Evolutionary conservation across 2,888 invertebrate genomes (phyloP).

Genomic region (Microplitis manilae): DNA sequence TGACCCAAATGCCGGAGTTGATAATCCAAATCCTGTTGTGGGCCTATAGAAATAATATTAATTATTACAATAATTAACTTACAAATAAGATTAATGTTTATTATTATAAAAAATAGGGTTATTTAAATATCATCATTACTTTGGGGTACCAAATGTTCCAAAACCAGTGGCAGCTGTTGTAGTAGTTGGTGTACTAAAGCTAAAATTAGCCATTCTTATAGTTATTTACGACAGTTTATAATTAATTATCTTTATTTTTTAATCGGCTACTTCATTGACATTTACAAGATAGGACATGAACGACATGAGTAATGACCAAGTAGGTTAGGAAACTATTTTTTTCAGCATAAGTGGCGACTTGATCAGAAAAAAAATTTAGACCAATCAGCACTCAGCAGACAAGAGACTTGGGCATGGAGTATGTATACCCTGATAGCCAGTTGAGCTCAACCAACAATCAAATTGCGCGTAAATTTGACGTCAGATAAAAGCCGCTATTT

Average conservation of each 20-base stretch:
- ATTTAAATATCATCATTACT: constrained; percentile 50
- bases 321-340: not conserved
- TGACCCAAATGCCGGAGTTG: constrained; percentile 55
- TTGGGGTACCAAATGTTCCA: constrained; percentile 58
- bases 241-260: not conserved
- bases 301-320: not conserved
- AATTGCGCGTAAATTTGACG: too few species aligned
- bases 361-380: not conserved
- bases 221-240: not conserved
- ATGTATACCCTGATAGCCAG: too few species aligned
- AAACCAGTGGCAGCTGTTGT: constrained; percentile 55
- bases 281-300: not conserved
- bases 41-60: constrained; percentile 48
- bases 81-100: constrained; percentile 35
- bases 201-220: constrained; percentile 61
- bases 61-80: not conserved
- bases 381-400: constrained; percentile 2
- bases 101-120: constrained; percentile 43
- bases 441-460: too few species aligned
- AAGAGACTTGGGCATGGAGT: not conserved
- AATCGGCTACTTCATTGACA: not conserved
- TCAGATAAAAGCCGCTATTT: too few species aligned
- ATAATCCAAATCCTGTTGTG: constrained; percentile 54
- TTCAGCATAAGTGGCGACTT: not conserved
- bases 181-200: constrained; percentile 61